Evolutionary conservation across 1,140 invertebrate species (phyloP), one percentile per base, ranked within the genome.

Genomic region (Uloborus diversus): DNA sequence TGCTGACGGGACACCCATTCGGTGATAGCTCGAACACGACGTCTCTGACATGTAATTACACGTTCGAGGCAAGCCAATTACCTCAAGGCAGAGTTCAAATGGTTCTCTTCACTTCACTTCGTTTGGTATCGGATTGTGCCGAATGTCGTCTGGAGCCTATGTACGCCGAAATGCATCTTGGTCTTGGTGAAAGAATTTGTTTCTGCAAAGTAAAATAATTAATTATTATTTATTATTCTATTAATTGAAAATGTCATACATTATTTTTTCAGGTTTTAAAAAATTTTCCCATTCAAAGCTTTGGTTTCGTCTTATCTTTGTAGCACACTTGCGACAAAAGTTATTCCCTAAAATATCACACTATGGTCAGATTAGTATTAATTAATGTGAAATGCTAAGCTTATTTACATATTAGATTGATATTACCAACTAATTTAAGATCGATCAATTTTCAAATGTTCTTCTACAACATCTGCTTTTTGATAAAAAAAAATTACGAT

Each of bases 21-120:
- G 47, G 47, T 0, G 65, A 62, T 11, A 42, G 42, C 0, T 37
- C 37, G 4, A 14, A 32, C 1, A 13, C 28, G 4, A 37, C 47
- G 11, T 30, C 51, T 23, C 5, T 73, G 17, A 65, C 56, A 1
- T 83, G 82, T 37, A 83, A 83, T 51, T 81, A 82, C 30, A 82
- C 81, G n/a, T 83, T 83, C 65, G 78, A 82, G 35, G 83, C 83
- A 0, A 30, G 20, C 20, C 7, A 35, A 7, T 20, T 82, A 11
- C 49, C 65, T 7, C 83, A 83, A 23, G 83, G 83, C 13, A 56
- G 83, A 28, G 80, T 83, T 4, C 59, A 81, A 23, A 32, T 83
- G 1, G 69, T 69, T 7, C 35, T 83, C 13, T 62, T 62, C 13
- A 71, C 82, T 4, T 61, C 82, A 9, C 79, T 83, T 30, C 70